phyloP scores from a whole-genome alignment of 2,888 invertebrate genomes.

The Tetheella fluctuosa region DNA sequence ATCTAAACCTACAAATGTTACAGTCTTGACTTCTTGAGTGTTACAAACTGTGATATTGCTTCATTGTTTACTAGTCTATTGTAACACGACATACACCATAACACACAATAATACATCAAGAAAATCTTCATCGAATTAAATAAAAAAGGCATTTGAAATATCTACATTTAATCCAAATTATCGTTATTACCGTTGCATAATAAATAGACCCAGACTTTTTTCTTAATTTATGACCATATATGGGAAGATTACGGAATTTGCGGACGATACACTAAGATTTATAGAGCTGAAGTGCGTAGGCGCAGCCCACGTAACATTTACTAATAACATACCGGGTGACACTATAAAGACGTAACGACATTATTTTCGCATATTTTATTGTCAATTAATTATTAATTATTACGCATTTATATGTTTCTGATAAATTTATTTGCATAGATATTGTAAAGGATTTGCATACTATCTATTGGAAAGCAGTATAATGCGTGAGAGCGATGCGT shows the following conservation, averaged over 20 bases:
- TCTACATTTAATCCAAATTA: background rate
- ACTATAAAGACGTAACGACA: slow-evolving; percentile 45
- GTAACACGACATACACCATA: background rate
- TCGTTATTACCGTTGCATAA: background rate
- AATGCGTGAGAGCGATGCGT: background rate
- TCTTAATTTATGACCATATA: slow-evolving; percentile 11
- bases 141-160: background rate
- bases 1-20: slow-evolving; percentile 17
- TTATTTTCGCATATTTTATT: slow-evolving; percentile 44
- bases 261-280: slow-evolving; percentile 59
- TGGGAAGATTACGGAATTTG: slow-evolving; percentile 41
- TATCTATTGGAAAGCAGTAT: background rate
- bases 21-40: background rate
- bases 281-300: slow-evolving; percentile 55
- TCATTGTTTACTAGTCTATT: background rate
- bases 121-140: background rate
- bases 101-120: background rate
- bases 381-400: slow-evolving; percentile 38
- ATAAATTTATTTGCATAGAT: slow-evolving; percentile 16
- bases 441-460: slow-evolving; percentile 5
- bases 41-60: background rate
- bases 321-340: slow-evolving; percentile 40
- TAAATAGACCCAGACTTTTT: background rate
- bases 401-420: slow-evolving; percentile 28
- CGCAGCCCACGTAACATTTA: slow-evolving; percentile 61